Evolutionary conservation across 1,140 invertebrate genomes (phyloP), one percentile per base, ranked within the genome.

Genomic region (Euglossa dilemma): DNA sequence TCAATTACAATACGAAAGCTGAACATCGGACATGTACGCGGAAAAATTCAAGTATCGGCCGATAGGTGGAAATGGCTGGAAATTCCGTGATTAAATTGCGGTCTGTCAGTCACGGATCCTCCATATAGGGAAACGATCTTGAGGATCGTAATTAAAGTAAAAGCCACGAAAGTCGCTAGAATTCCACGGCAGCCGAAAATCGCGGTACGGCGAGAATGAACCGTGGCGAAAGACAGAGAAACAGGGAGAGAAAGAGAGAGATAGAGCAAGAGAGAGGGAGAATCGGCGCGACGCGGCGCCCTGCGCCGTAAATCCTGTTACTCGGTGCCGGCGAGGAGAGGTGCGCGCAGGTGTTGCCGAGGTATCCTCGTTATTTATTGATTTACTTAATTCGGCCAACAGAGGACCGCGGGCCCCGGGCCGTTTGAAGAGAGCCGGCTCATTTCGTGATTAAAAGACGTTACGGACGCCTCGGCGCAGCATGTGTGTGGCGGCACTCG

Each of bases 361-460:
- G 89, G 85, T 90, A 89, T 90, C 84, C 93, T 93, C 91, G 90
- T 94, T 94, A 94, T 94, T 94, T 93, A 94, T 94, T 93, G 92
- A 94, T 94, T 93, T 93, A 93, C 93, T 93, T 93, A 93, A 93
- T 94, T 94, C 91, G 90, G 91, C 91, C 91, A 93, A 92, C 72
- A 92, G 91, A 89, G 90, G 90, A 92, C 91, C 90, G 84, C 67
- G 87, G 87, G 89, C 87, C 88, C 90, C 87, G 85, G 87, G 85
- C 83, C 92, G 88, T 92, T 92, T 92, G 92, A 92, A 91, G 89
- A 90, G 90, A 90, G 91, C 90, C 89, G 91, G 92, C 91, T 92
- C 90, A 90, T 93, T 92, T 93, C 93, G 93, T 94, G 93, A 94
- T 94, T 93, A 94, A 94, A 93, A 93, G 92, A 93, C 92, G 92